A percentile compares a stretch with the other conserved stretches of the same genome.
Evolutionary conservation across 2,888 invertebrate genomes (phyloP).

Genomic region (Leucophenga montana): DNA sequence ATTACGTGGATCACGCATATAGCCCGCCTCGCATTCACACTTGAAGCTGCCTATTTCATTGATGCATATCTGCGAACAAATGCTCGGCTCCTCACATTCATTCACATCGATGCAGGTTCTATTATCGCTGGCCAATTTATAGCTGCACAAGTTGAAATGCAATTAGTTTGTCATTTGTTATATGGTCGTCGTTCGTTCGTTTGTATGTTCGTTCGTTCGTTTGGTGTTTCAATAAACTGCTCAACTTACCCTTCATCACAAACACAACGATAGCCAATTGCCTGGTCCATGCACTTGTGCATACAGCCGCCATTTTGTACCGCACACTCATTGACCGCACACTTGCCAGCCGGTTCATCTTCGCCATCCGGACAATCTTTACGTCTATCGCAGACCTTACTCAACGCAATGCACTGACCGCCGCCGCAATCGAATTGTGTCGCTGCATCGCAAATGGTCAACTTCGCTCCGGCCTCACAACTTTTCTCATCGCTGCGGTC

Average conservation of each 20-base stretch:
- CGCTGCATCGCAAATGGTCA: conserved; percentile 81
- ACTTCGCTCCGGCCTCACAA: conserved; percentile 74
- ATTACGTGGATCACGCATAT: conserved; percentile 88
- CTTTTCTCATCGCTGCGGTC: conserved; percentile 91
- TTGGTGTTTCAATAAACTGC: not conserved
- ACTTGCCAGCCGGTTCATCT: conserved; percentile 87
- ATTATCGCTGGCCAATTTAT: conserved; percentile 81
- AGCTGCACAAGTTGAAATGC: conserved; percentile 66
- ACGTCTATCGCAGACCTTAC: conserved; percentile 87
- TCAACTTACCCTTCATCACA: conserved; percentile 79
- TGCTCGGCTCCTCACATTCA: conserved; percentile 91
- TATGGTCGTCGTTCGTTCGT: no score
- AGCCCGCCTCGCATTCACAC: conserved; percentile 92
- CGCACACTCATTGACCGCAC: conserved; percentile 85
- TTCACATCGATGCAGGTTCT: conserved; percentile 91
- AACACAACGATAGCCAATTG: conserved; percentile 85
- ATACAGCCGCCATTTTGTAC: conserved; percentile 89
- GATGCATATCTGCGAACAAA: conserved; percentile 95
- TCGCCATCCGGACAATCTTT: conserved; percentile 92
- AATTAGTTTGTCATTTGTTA: conserved; percentile 3
- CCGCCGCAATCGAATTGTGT: conserved; percentile 90
- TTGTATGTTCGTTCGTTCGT: no score
- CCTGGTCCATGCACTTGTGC: conserved; percentile 88
- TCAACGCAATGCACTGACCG: conserved; percentile 85
- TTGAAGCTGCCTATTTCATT: conserved; percentile 94